phyloP scores from a whole-genome alignment of 2,797 vertebrate species.

The Pantherophis vulpinus region DNA sequence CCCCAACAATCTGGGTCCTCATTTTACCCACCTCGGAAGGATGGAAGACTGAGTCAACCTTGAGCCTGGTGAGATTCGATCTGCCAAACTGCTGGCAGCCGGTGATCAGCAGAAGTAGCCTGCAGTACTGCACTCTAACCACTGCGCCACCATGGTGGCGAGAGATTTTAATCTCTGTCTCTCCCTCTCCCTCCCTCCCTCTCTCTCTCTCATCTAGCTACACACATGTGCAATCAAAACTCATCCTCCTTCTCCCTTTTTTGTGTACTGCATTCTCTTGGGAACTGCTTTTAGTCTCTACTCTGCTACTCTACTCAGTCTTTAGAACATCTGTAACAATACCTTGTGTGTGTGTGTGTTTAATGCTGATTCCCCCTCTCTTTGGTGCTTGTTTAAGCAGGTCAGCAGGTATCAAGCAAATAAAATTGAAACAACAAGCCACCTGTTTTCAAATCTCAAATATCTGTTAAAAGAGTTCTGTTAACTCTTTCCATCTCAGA shows the following conservation, averaged over 20 bases:
- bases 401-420: not conserved
- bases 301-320: not conserved
- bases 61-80: too few relatives aligned
- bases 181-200: too few relatives aligned
- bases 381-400: not conserved
- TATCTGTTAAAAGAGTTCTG: not conserved
- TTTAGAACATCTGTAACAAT: not conserved
- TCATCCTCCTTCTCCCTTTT: not conserved
- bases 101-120: too few relatives aligned
- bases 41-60: too few relatives aligned
- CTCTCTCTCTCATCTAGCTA: too few relatives aligned
- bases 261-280: not conserved
- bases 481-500: not conserved
- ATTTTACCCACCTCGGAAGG: too few relatives aligned
- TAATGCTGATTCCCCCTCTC: not conserved
- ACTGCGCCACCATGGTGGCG: too few relatives aligned
- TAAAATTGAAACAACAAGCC: not conserved
- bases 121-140: too few relatives aligned
- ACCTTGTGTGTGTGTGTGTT: not conserved
- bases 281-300: not conserved
- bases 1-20: too few relatives aligned
- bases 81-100: too few relatives aligned
- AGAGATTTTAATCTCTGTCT: too few relatives aligned
- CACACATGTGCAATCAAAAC: not conserved
- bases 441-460: not conserved